These are phyloP conservation scores for Smithornis capensis DNA, from an alignment of 2,113 vertebrate genomes.

Conservation along the genomic window DNA sequence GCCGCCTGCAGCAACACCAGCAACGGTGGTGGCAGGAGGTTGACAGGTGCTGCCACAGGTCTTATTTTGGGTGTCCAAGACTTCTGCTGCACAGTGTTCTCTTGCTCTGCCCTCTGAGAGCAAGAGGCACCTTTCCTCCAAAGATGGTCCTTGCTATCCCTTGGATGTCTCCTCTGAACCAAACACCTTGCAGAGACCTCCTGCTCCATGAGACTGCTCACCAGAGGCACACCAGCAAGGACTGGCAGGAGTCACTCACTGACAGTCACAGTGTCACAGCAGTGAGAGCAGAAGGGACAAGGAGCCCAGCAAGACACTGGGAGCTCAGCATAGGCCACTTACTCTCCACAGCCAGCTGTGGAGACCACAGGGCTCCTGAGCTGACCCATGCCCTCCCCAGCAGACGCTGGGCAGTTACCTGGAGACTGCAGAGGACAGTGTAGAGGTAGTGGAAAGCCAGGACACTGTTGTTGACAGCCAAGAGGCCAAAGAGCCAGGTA, in stretches of 20 bases:
- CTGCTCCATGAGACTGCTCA: not conserved
- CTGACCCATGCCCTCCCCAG: not conserved
- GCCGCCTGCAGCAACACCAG: not conserved
- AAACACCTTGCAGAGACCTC: not conserved
- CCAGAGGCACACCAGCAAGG: not conserved
- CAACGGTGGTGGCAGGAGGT: not conserved
- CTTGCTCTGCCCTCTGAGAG: not conserved
- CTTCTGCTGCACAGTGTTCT: not conserved
- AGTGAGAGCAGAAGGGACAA: not conserved
- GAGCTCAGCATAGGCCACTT: not conserved
- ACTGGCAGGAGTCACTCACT: not conserved
- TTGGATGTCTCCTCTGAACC: not conserved
- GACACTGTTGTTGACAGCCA: slow-evolving; percentile 98
- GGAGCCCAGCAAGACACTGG: not conserved
- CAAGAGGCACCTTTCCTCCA: not conserved
- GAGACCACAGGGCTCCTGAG: not conserved
- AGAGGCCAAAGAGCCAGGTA: slow-evolving; percentile 96
- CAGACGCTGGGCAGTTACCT: slow-evolving; percentile 76
- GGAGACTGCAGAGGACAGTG: slow-evolving; percentile 89
- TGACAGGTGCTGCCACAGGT: not conserved
- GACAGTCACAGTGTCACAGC: not conserved
- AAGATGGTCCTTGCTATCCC: not conserved
- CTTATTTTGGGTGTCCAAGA: not conserved
- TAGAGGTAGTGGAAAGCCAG: slow-evolving; percentile 99
- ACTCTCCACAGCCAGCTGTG: not conserved